Conservation (phyloP, 1,140 invertebrate species). For the Saccostrea echinata region DNA sequence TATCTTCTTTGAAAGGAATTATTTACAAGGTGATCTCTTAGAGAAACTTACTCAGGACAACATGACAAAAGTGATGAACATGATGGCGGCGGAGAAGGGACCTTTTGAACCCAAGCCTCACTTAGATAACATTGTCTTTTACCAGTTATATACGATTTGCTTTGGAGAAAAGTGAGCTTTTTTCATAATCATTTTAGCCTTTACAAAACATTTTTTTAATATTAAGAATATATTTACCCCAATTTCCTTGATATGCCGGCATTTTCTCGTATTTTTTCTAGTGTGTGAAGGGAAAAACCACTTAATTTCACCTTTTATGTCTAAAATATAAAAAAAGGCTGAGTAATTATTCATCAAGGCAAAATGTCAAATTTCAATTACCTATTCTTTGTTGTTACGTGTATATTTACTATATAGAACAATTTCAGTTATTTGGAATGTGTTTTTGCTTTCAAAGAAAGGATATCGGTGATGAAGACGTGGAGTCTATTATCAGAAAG, state of each 20-base stretch:
- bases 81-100: conserved; percentile 18
- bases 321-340: too few relatives aligned
- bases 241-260: too few relatives aligned
- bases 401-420: too few relatives aligned
- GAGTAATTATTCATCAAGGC: too few relatives aligned
- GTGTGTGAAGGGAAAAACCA: too few relatives aligned
- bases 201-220: too few relatives aligned
- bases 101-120: conserved; percentile 6
- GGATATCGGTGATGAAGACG: neutral
- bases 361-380: too few relatives aligned
- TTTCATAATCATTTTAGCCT: neutral
- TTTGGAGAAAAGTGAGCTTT: conserved; percentile 41
- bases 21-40: conserved; percentile 19
- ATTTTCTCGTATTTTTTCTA: too few relatives aligned
- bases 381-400: too few relatives aligned
- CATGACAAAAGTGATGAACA: conserved; percentile 17
- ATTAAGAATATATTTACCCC: too few relatives aligned
- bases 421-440: neutral
- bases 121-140: conserved; percentile 27
- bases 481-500: neutral
- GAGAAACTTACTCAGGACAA: conserved; percentile 13
- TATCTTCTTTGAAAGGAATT: conserved; percentile 34
- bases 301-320: too few relatives aligned
- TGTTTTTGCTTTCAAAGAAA: neutral
- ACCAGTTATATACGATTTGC: conserved; percentile 25